Evolutionary conservation across 2,797 vertebrate species (phyloP), one percentile per base, ranked within the genome.

Genomic region (Lagocephalus sceleratus): DNA sequence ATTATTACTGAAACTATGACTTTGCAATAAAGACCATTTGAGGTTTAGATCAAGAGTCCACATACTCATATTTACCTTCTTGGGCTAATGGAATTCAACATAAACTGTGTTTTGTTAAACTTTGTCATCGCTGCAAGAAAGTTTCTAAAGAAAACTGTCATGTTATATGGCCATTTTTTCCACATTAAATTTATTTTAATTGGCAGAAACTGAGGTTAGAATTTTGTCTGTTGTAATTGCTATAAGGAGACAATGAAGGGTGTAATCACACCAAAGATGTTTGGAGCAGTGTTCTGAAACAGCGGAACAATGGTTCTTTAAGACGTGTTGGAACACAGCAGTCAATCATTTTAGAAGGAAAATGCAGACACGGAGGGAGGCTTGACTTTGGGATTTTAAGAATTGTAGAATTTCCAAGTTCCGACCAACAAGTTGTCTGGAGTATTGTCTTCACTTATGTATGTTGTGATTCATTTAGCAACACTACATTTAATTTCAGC

Each of bases 261-360:
- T 60, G 81, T 42, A 59, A 83, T 83, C 66, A 64, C 70, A 70
- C 71, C 68, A 69, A 73, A 66, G 49, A 66, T 64, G 65, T 76
- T 68, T 70, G 56, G 29, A 69, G 63, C 22, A 32, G 40, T 71
- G 76, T 60, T 64, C 41, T 75, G 60, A 63, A 78, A 74, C 50
- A 25, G 63, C 61, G 60, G 46, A 78, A 68, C 57, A 42, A 52
- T 68, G 54, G 73, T 63, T 63, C 55, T 57, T 72, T 73, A 59
- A 61, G 54, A 39, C 6, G 15, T 65, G 65, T 29, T 48, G 66
- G 53, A 75, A 64, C 57, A 66, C 74, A 47, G 59, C 17, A 54
- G 68, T 73, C 20, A 15, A 55, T 69, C 51, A n/a, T 57, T 51
- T 54, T 58, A 47, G 57, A 60, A 57, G 59, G 61, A 73, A 48